phyloP scores from a whole-genome alignment of 2,797 vertebrate species.

The Clarias platycephalus region DNA sequence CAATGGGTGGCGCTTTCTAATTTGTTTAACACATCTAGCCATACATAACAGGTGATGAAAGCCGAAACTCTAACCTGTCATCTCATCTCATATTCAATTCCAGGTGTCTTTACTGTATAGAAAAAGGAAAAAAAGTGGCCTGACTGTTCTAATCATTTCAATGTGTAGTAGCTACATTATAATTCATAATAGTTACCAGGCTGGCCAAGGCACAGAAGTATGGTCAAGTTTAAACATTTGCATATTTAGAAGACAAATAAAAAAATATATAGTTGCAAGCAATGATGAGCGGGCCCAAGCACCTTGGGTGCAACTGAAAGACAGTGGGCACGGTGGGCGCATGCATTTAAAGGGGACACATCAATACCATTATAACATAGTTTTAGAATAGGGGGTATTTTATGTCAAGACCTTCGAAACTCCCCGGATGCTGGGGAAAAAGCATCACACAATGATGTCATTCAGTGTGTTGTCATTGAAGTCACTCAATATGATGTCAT shows the following conservation, averaged over 20 bases:
- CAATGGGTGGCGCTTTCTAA: background rate
- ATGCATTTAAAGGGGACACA: no score
- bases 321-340: no score
- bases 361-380: no score
- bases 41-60: background rate
- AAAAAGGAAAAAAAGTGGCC: background rate
- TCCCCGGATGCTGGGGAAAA: no score
- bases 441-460: no score
- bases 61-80: background rate
- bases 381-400: no score
- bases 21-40: background rate
- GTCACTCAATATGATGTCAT: no score
- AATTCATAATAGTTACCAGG: background rate
- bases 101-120: background rate
- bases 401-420: no score
- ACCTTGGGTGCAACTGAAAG: no score
- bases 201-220: background rate
- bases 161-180: background rate
- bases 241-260: background rate
- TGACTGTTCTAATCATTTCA: background rate
- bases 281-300: no score
- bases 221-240: background rate
- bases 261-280: no score
- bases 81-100: background rate
- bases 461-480: no score